Evolutionary conservation across 1,140 invertebrate species (phyloP).

Genomic region (Phenacoccus solenopsis): DNA sequence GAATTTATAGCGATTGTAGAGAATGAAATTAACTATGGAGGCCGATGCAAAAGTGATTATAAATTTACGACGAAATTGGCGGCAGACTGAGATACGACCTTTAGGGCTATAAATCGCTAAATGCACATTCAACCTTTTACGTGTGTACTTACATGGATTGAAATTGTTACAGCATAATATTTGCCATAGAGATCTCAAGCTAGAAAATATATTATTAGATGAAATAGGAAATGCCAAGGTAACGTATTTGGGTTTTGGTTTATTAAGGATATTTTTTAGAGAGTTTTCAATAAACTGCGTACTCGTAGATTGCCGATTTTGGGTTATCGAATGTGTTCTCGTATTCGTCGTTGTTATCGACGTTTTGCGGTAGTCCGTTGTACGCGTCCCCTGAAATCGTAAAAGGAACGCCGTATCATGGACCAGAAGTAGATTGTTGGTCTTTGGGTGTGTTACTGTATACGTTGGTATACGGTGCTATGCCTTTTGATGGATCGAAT

Average conservation of each 20-base stretch:
- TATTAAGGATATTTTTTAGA: slow-evolving; percentile 13
- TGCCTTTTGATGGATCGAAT: slow-evolving; percentile 99
- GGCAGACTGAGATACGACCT: background rate
- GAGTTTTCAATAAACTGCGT: background rate
- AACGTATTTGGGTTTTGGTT: slow-evolving; percentile 29
- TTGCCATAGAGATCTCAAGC: slow-evolving; percentile 94
- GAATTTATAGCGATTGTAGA: background rate
- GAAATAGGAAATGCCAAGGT: slow-evolving; percentile 91
- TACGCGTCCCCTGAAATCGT: slow-evolving; percentile 99
- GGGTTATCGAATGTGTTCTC: slow-evolving; percentile 96
- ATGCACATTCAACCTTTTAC: too few species aligned
- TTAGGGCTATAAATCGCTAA: background rate
- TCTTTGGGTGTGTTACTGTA: slow-evolving; percentile 94
- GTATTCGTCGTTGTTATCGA: slow-evolving; percentile 72
- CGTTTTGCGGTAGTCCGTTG: slow-evolving; percentile 94
- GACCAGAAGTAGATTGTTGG: slow-evolving; percentile 67
- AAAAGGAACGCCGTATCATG: slow-evolving; percentile 90
- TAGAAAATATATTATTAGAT: slow-evolving; percentile 97
- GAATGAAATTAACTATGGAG: background rate
- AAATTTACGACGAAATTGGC: background rate
- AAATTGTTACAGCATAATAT: slow-evolving; percentile 63
- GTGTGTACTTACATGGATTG: background rate
- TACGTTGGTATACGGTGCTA: slow-evolving; percentile 95
- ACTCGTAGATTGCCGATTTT: slow-evolving; percentile 87
- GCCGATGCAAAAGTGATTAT: background rate